These are phyloP conservation scores for Gorsachius goisagi DNA, from an alignment of 2,113 vertebrate genomes.

Conservation along the genomic window DNA sequence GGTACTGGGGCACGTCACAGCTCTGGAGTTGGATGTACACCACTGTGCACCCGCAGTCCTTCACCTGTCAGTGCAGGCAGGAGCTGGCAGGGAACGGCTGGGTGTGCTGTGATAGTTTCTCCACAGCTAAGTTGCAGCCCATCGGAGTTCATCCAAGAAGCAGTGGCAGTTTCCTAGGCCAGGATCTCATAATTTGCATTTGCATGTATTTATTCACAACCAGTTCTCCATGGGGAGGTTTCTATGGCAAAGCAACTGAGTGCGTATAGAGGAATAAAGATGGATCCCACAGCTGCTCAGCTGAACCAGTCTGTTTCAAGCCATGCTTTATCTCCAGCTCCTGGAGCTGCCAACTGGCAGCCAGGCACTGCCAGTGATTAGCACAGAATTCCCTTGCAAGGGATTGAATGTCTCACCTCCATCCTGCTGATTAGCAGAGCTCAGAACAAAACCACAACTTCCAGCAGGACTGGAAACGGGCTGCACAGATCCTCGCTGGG, in stretches of 20 bases:
- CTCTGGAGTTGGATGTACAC: neutral
- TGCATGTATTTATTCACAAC: neutral
- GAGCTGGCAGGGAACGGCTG: neutral
- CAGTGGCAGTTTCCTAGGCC: neutral
- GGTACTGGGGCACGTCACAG: neutral
- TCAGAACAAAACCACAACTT: neutral
- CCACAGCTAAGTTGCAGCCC: neutral
- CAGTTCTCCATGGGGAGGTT: neutral
- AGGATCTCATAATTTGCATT: neutral
- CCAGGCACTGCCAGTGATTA: neutral
- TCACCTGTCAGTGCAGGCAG: neutral
- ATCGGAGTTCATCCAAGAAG: neutral
- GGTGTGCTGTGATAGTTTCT: neutral
- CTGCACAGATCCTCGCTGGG: neutral
- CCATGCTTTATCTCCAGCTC: neutral
- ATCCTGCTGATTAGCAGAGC: neutral
- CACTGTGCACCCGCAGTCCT: neutral
- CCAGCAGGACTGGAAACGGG: neutral
- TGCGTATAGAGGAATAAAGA: neutral
- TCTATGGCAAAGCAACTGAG: neutral
- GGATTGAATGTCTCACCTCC: neutral
- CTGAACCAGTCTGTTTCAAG: neutral
- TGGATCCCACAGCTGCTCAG: neutral
- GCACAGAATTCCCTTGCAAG: conserved; percentile 1
- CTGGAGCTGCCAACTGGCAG: neutral